Conservation (phyloP, 2,888 invertebrate genomes). For the Lithophane semibrunnea region DNA sequence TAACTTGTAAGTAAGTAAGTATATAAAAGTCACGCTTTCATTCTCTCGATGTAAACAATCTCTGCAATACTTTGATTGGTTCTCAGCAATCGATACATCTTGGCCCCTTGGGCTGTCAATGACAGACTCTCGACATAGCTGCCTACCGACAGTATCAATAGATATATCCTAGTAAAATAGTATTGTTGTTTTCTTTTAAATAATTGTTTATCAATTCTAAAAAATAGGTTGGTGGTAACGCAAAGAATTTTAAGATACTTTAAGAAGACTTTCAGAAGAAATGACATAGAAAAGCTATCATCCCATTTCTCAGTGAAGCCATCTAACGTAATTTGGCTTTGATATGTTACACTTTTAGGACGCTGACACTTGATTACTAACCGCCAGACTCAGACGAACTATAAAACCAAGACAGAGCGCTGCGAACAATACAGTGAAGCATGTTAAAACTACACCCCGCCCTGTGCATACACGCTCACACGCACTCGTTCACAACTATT, state of each 20-base stretch:
- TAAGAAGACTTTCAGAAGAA: neutral
- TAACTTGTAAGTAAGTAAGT: slow-evolving; percentile 13
- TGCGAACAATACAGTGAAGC: too few species aligned
- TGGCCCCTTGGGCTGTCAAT: slow-evolving; percentile 56
- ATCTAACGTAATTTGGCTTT: too few species aligned
- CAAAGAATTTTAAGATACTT: neutral
- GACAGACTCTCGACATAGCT: slow-evolving; percentile 49
- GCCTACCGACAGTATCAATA: slow-evolving; percentile 43
- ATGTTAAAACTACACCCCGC: too few species aligned
- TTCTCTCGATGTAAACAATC: slow-evolving; percentile 46
- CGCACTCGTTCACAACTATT: too few species aligned
- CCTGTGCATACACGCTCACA: too few species aligned
- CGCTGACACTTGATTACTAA: too few species aligned
- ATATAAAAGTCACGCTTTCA: slow-evolving; percentile 23
- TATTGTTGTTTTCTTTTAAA: slow-evolving; percentile 26
- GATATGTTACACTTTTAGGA: too few species aligned
- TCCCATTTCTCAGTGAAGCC: too few species aligned
- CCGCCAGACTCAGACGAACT: too few species aligned
- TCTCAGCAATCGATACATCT: slow-evolving; percentile 60
- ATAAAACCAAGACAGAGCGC: too few species aligned
- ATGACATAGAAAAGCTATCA: too few species aligned
- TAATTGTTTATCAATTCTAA: neutral
- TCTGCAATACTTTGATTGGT: slow-evolving; percentile 60
- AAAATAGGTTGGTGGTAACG: neutral
- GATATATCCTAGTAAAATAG: slow-evolving; percentile 44